Evolutionary conservation across 2,888 invertebrate species (phyloP), one percentile per base, ranked within the genome.

Genomic region (Cancer borealis): DNA sequence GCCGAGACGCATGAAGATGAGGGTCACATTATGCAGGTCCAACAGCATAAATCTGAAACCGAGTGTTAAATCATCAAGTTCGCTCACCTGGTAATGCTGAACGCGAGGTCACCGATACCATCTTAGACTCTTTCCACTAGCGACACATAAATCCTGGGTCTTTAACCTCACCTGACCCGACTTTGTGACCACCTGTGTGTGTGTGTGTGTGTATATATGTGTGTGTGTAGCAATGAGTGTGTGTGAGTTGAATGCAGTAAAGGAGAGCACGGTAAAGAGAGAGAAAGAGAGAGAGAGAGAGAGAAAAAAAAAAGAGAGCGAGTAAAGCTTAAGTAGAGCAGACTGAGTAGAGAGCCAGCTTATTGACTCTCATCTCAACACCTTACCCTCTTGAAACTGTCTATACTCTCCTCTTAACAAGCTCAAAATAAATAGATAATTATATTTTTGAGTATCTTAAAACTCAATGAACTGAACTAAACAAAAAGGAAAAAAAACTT

Each of bases 101-200:
- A 73, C 66, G 73, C 91, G 45, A 73, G 91, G 73, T 45, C 49
- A 54, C 39, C 54, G 91, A 91, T 91, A 91, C 6, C 73, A 91
- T 91, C 66, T 17, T 8, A 10, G 30, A 49, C 60, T 54, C 54
- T 26, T 47, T 30, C 5, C 60, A 26, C 30, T 73, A 73, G 46
- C 26, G 91, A 73, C 91, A 66, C 60, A 91, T 91, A 91, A 91
- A 91, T 91, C 91, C 66, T 10, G 66, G 91, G 91, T 91, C 91
- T 91, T 91, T 91, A 91, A 91, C 91, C 91, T 66, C 49, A 73
- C 66, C 39, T 14, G 84, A 10, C 30, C 84, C 84, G 39, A 39
- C 30, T 84, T 30, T 84, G 84, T 3, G 84, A 84, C 84, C 39
- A 84, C 84, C 39, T 26, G 26, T 26, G 73, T n/a, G 73, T n/a